phyloP scores from a whole-genome alignment of 2,113 vertebrate species.

The Carassius auratus region DNA sequence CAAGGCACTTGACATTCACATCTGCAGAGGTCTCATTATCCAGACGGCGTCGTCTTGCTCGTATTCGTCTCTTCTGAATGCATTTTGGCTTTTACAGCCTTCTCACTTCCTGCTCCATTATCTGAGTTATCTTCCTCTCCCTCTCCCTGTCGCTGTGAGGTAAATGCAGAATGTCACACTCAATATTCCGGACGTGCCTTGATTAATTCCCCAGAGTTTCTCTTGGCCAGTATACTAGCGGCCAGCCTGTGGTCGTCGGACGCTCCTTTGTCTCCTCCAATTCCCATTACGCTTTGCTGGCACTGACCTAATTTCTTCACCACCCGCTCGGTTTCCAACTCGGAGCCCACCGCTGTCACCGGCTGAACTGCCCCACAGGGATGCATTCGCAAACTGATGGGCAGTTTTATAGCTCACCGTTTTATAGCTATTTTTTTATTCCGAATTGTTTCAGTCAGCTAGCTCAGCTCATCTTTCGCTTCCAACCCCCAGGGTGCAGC shows the following conservation, averaged over 20 bases:
- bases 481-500: conserved; percentile 60
- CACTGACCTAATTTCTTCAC: conserved; percentile 69
- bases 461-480: conserved; percentile 68
- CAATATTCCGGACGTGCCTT: conserved; percentile 68
- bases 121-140: conserved; percentile 39
- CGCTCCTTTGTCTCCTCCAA: conserved; percentile 64
- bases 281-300: conserved; percentile 60
- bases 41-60: conserved; percentile 27
- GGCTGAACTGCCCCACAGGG: conserved; percentile 57
- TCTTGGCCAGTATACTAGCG: conserved; percentile 70
- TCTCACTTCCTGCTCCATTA: conserved; percentile 41
- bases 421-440: conserved; percentile 64
- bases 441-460: conserved; percentile 42
- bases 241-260: conserved; percentile 70
- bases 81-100: conserved; percentile 42
- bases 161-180: conserved; percentile 71
- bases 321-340: conserved; percentile 43
- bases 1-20: conserved; percentile 37
- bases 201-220: conserved; percentile 67
- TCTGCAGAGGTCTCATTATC: conserved; percentile 51
- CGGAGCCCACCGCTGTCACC: conserved; percentile 34
- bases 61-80: conserved; percentile 27
- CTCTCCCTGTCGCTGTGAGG: conserved; percentile 45
- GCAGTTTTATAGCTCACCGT: conserved; percentile 66
- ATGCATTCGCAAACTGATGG: conserved; percentile 59